phyloP scores from a whole-genome alignment of 1,140 invertebrate species.

The Drosophila bifasciata region DNA sequence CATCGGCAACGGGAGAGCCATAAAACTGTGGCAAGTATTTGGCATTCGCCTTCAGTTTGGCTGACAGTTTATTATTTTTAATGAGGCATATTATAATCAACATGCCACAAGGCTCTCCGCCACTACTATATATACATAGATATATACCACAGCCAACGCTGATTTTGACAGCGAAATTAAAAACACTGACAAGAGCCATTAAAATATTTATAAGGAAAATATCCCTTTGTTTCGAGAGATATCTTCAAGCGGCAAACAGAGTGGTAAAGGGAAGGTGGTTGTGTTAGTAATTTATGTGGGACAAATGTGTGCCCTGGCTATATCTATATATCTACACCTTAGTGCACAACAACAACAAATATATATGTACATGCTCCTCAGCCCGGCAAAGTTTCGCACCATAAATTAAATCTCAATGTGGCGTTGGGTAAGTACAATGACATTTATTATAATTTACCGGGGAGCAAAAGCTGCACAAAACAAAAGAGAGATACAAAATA shows the following conservation, averaged over 20 bases:
- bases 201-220: conserved; percentile 44
- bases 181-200: conserved; percentile 45
- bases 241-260: neutral
- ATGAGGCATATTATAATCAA: conserved; percentile 79
- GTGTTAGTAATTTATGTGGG: conserved; percentile 32
- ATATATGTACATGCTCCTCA: conserved; percentile 15
- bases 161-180: conserved; percentile 72
- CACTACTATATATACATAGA: conserved; percentile 24
- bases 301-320: conserved; percentile 9
- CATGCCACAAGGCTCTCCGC: conserved; percentile 32
- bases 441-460: conserved; percentile 78
- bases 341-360: conserved; percentile 3
- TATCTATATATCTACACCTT: conserved; percentile 2
- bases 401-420: conserved; percentile 78
- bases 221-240: neutral
- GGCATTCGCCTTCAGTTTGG: conserved; percentile 63
- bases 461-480: conserved; percentile 21
- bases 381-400: conserved; percentile 60
- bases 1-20: neutral
- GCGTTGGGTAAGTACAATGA: conserved; percentile 62
- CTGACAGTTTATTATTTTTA: conserved; percentile 82
- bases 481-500: neutral
- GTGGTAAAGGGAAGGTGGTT: neutral
- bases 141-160: conserved; percentile 26
- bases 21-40: conserved; percentile 42